These are phyloP conservation scores for Ammodytes dubius DNA, from an alignment of 2,113 vertebrate genomes.

Conservation along the genomic window DNA sequence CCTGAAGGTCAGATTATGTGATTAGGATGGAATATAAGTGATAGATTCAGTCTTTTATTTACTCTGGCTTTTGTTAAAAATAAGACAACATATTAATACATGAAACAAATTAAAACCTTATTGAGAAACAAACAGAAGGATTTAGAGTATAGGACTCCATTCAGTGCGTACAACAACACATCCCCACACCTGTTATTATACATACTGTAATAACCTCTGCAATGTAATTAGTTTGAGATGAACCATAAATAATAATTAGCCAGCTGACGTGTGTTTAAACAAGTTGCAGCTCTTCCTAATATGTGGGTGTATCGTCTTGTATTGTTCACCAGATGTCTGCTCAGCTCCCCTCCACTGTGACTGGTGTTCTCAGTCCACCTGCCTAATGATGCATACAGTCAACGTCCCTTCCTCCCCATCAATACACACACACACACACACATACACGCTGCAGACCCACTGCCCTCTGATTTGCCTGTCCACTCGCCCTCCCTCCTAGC, in stretches of 20 bases:
- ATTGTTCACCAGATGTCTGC: slow-evolving; percentile 78
- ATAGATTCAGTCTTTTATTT: not conserved
- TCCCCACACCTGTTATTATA: not conserved
- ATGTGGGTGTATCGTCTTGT: slow-evolving; percentile 62
- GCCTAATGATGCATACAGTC: slow-evolving; percentile 82
- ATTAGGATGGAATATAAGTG: not conserved
- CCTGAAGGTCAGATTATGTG: not conserved
- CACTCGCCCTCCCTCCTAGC: slow-evolving; percentile 50
- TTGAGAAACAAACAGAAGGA: not conserved
- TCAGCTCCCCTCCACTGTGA: slow-evolving; percentile 60
- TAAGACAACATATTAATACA: not conserved
- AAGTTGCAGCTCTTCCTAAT: slow-evolving; percentile 39
- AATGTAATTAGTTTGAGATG: slow-evolving; percentile 56
- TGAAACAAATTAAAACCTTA: not conserved
- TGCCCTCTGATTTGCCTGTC: slow-evolving; percentile 53
- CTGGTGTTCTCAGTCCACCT: slow-evolving; percentile 75
- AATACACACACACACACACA: slow-evolving; percentile 26
- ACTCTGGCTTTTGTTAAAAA: not conserved
- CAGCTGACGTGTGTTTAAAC: slow-evolving; percentile 46
- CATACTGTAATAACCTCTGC: slow-evolving; percentile 11
- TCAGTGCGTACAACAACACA: not conserved
- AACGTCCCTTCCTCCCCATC: slow-evolving; percentile 55
- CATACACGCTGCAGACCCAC: slow-evolving; percentile 4
- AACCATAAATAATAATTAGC: slow-evolving; percentile 61
- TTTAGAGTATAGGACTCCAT: not conserved